Evolutionary conservation across 1,140 invertebrate genomes (phyloP), one percentile per base, ranked within the genome.

Genomic region (Holotrichia oblita): DNA sequence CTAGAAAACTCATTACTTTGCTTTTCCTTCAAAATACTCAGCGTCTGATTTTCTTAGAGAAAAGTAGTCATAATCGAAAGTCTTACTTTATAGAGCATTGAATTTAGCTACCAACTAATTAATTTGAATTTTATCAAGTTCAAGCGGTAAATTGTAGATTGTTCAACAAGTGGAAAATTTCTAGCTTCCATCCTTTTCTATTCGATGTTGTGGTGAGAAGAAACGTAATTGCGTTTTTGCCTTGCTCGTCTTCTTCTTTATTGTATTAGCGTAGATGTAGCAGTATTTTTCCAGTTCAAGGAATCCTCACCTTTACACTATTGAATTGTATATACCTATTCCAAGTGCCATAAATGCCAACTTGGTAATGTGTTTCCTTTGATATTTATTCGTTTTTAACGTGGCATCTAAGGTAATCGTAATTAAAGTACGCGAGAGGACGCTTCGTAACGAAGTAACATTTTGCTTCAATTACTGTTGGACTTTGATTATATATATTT

Each of bases 151-250:
- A 48, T 14, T 48, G 44, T 4, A 48, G n/a, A 0, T 0, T 12
- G 44, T 48, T 48, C 44, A 48, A 48, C 44, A 48, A 48, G 44
- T 48, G 44, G 44, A 48, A 48, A 48, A 48, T 48, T 48, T 48
- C 44, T 48, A n/a, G 0, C 7, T 48, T 3, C n/a, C 8, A 14
- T 48, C 44, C 12, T 48, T n/a, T 48, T 12, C 8, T 48, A n/a
- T n/a, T 10, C 3, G 44, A 48, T 48, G n/a, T 42, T 42, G 12
- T 4, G 44, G 12, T 48, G 7, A 0, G 44, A 10, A 41, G 10
- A 41, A 10, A 41, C 40, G 4, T 48, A 10, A 12, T 48, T 8
- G 3, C n/a, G 44, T 12, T 14, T n/a, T 6, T 48, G 44, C 12
- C n/a, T 48, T 8, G 44, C n/a, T 41, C 44, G 0, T 48, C 10